Evolutionary conservation across 2,113 vertebrate genomes (phyloP), one percentile per base, ranked within the genome.

Genomic region (Bettongia penicillata): DNA sequence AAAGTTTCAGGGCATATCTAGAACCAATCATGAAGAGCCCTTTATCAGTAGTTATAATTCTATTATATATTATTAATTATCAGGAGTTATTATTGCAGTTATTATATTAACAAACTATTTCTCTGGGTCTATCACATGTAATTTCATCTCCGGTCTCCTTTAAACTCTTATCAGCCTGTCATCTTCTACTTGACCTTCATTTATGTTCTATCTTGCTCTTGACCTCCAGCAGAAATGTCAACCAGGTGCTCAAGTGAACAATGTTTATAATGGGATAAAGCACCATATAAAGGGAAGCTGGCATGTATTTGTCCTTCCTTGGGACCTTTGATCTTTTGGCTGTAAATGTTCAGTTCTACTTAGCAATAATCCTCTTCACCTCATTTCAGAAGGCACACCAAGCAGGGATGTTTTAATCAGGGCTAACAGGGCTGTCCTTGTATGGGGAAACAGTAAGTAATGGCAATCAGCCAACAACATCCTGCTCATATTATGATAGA

Each of bases 351-450:
- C n/a, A 37, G 0, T 47, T 91, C 19, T 50, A 77, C 47, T 2
- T 84, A 84, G 68, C 68, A 84, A 84, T 84, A 84, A 84, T 84
- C n/a, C 68, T 84, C 68, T 84, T 84, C n/a, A n/a, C n/a, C 68
- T 84, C 68, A 23, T 19, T 84, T 84, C n/a, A 43, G 68, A 84
- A 43, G 68, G 68, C 68, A 84, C 68, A 43, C 37, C 16, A 7
- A 84, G n/a, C n/a, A 84, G 37, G n/a, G n/a, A 84, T 84, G 68
- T 84, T 84, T 84, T n/a, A 84, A 84, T 84, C 37, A 43, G n/a
- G 37, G 68, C 68, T 84, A 84, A 43, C 68, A 22, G 16, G 37
- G 68, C n/a, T 23, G n/a, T 43, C 68, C 68, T n/a, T 43, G 68
- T 43, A 84, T 43, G n/a, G 68, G 68, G n/a, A 84, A n/a, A 84